A percentile compares a stretch with the other conserved stretches of the same genome.
Conservation (phyloP, 2,113 vertebrate species). For the Tyrannus savana region DNA sequence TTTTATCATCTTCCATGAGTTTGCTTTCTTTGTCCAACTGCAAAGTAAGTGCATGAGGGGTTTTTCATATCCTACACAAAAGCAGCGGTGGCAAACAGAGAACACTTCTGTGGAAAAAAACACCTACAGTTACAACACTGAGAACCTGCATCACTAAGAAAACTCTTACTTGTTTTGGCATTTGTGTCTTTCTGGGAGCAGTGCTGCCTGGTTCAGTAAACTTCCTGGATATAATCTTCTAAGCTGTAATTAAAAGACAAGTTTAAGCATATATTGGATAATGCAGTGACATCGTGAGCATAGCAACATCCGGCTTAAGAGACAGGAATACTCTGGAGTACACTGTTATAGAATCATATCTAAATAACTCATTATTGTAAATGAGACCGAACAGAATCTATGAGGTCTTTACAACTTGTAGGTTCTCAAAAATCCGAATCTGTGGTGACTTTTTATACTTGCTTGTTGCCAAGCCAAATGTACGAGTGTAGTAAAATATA, state of each 20-base stretch:
- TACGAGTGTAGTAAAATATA: not conserved
- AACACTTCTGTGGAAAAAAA: not conserved
- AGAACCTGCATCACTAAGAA: not conserved
- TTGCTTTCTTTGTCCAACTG: not conserved
- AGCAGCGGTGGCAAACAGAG: not conserved
- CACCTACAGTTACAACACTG: not conserved
- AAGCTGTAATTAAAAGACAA: not conserved
- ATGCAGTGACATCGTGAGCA: not conserved
- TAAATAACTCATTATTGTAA: not conserved
- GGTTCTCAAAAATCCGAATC: not conserved
- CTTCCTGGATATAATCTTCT: not conserved
- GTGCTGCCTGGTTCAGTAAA: not conserved
- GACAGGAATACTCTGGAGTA: not conserved
- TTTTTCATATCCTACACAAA: not conserved
- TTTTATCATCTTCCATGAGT: not conserved
- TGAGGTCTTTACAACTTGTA: not conserved
- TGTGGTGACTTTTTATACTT: not conserved
- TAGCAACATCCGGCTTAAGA: not conserved
- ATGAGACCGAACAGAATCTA: not conserved
- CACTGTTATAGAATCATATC: not conserved
- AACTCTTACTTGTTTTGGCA: not conserved
- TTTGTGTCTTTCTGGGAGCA: not conserved
- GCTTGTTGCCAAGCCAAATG: not conserved
- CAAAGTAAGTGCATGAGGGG: not conserved
- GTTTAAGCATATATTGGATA: not conserved